Conservation (phyloP, 1,140 invertebrate species). For the Cydia splendana region DNA sequence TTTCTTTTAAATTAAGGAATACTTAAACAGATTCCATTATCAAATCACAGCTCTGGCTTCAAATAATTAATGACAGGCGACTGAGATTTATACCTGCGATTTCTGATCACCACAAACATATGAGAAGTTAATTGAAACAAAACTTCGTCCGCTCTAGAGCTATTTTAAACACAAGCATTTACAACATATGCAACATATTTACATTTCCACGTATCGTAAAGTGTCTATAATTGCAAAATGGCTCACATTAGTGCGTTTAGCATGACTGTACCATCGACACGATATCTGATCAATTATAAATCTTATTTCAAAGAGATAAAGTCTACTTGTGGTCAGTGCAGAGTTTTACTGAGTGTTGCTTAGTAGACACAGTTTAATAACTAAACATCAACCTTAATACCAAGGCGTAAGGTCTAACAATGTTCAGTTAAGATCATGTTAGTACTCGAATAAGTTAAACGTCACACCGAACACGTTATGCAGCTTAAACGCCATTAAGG, state of each 20-base stretch:
- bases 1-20: too few species aligned
- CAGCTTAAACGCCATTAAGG: conserved; percentile 57
- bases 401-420: not conserved
- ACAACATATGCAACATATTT: conserved; percentile 5
- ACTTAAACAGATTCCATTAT: too few species aligned
- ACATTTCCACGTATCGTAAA: conserved; percentile 9
- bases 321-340: not conserved
- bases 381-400: not conserved
- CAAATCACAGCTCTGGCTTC: too few species aligned
- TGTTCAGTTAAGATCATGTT: not conserved
- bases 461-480: conserved; percentile 42
- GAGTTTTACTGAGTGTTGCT: not conserved
- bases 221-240: conserved; percentile 21
- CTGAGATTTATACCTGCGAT: too few species aligned
- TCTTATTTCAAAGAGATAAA: not conserved
- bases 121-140: too few species aligned
- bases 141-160: too few species aligned
- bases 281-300: not conserved
- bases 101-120: too few species aligned
- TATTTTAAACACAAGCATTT: not conserved
- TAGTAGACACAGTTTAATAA: not conserved
- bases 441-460: conserved; percentile 10
- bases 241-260: conserved; percentile 13
- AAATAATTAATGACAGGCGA: too few species aligned
- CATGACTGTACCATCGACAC: not conserved